Percentiles rank a stretch among this genome's conserved stretches.
These are phyloP conservation scores for Paratrypauchen microcephalus DNA, from an alignment of 2,797 vertebrate species.

Conservation along the genomic window DNA sequence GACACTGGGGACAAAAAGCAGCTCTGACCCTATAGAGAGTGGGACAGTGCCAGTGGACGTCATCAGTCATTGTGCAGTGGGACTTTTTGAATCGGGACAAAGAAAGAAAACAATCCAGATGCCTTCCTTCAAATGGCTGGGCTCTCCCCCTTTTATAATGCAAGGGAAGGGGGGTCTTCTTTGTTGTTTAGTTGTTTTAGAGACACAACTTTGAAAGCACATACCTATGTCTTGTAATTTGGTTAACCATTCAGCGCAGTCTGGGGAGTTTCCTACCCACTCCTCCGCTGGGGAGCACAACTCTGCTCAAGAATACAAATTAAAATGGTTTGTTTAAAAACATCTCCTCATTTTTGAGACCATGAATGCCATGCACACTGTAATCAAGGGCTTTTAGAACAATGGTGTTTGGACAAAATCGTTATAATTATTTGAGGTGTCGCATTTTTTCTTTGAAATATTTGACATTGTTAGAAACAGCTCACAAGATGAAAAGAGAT, in stretches of 20 bases:
- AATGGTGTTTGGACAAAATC: slow-evolving; percentile 22
- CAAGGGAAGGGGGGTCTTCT: slow-evolving; percentile 44
- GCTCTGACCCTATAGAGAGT: slow-evolving; percentile 57
- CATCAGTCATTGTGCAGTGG: slow-evolving; percentile 64
- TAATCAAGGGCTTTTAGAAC: slow-evolving; percentile 39
- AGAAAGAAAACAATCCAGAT: slow-evolving; percentile 68
- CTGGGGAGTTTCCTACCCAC: not conserved
- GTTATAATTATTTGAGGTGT: slow-evolving; percentile 22
- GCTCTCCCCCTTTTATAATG: slow-evolving; percentile 57
- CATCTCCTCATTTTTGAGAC: slow-evolving; percentile 20
- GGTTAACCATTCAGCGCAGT: slow-evolving; percentile 30
- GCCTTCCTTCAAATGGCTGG: slow-evolving; percentile 51
- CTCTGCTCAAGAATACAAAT: slow-evolving; percentile 40
- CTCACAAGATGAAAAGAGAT: not conserved
- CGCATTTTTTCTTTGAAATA: slow-evolving; percentile 17
- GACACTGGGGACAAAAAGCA: slow-evolving; percentile 53
- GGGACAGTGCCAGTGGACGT: slow-evolving; percentile 59
- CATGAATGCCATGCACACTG: slow-evolving; percentile 22
- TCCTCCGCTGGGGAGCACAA: slow-evolving; percentile 24
- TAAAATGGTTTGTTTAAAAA: slow-evolving; percentile 10
- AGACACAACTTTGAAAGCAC: slow-evolving; percentile 51
- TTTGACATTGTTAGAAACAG: slow-evolving; percentile 5
- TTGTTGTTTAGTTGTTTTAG: slow-evolving; percentile 47
- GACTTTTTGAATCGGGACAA: slow-evolving; percentile 67
- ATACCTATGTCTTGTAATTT: slow-evolving; percentile 64